Conservation (phyloP, 1,140 invertebrate species). For the Drosophila tropicalis region DNA sequence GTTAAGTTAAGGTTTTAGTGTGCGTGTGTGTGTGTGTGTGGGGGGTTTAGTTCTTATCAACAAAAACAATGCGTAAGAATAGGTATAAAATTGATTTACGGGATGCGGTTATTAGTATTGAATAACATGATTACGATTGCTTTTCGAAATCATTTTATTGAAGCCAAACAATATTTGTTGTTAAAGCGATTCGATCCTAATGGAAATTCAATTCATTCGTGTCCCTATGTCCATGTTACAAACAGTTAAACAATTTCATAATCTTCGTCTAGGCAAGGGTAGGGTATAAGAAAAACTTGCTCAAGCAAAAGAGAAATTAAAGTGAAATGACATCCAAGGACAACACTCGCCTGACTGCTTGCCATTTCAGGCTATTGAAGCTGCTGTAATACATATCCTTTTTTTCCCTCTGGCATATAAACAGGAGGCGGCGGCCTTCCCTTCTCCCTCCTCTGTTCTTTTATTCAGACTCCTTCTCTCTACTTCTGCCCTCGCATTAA, state of each 20-base stretch:
- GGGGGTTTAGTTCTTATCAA: constrained; percentile 7
- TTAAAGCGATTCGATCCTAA: too few species aligned
- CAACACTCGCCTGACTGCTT: constrained; percentile 17
- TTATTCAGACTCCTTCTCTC: too few species aligned
- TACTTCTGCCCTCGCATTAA: constrained; percentile 49
- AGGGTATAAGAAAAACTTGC: constrained; percentile 1
- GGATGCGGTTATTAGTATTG: not conserved
- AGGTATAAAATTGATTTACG: constrained; percentile 8
- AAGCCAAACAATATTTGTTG: not conserved
- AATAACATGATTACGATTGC: not conserved
- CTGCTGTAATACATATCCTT: constrained; percentile 45
- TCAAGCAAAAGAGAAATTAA: constrained; percentile 31
- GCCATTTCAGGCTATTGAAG: not conserved
- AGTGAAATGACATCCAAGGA: constrained; percentile 53
- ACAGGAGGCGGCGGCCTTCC: too few species aligned
- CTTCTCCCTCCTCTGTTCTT: too few species aligned
- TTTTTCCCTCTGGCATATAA: not conserved
- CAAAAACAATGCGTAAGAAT: not conserved
- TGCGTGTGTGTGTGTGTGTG: not conserved
- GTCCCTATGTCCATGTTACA: not conserved
- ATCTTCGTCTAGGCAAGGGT: not conserved
- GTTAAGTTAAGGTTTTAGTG: constrained; percentile 1
- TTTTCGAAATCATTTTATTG: not conserved
- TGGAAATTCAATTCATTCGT: too few species aligned
- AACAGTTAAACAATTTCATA: not conserved